These are phyloP conservation scores for Puffinus mauretanicus DNA, from an alignment of 2,113 vertebrate genomes.

Conservation along the genomic window DNA sequence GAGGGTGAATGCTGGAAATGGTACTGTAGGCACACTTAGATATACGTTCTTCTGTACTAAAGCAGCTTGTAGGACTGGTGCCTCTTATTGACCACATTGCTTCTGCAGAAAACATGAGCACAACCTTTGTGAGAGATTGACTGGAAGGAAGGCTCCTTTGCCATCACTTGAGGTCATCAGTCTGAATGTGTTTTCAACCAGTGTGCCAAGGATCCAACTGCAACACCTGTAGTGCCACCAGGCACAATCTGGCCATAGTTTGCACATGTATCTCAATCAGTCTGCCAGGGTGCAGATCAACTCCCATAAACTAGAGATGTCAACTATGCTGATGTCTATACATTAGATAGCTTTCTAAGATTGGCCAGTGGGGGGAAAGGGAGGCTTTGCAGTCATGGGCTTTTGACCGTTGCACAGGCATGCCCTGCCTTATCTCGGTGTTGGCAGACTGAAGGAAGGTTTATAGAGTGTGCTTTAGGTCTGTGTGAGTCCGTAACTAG, in stretches of 20 bases:
- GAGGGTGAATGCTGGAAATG: not conserved
- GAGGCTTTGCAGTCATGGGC: not conserved
- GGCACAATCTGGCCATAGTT: not conserved
- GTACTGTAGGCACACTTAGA: too few relatives aligned
- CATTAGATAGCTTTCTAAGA: too few relatives aligned
- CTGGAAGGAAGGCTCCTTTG: not conserved
- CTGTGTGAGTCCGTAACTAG: not conserved
- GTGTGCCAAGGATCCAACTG: not conserved
- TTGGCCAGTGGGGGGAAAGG: too few relatives aligned
- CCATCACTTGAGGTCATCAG: not conserved
- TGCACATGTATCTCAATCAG: not conserved
- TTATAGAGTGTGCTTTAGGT: not conserved
- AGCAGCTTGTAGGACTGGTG: not conserved
- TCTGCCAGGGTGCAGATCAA: not conserved
- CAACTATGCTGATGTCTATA: not conserved
- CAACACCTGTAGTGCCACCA: not conserved
- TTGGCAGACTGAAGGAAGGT: not conserved
- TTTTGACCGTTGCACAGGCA: not conserved
- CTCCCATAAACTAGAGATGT: not conserved
- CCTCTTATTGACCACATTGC: not conserved
- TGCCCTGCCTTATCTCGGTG: not conserved
- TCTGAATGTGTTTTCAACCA: not conserved
- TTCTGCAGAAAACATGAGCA: not conserved
- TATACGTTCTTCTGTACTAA: accelerated
- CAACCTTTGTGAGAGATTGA: not conserved